A percentile compares a stretch with the other conserved stretches of the same genome.
Conservation (phyloP, 2,888 invertebrate species). For the Heliconius hortense region DNA sequence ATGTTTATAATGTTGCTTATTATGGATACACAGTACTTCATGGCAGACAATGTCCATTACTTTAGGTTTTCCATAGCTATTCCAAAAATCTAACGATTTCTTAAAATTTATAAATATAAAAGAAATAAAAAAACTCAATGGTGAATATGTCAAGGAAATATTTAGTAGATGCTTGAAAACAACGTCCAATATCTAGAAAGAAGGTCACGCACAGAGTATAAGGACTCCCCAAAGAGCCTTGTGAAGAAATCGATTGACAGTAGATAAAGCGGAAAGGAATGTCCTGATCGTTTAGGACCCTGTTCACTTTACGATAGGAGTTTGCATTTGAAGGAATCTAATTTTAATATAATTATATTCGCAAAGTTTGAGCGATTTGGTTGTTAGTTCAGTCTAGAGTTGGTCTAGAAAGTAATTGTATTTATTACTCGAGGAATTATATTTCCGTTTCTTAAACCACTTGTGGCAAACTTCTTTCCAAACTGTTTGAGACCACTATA, state of each 20-base stretch:
- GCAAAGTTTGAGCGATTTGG: background rate
- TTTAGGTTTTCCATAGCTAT: no score
- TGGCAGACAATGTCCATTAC: no score
- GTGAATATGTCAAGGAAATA: background rate
- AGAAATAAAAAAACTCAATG: background rate
- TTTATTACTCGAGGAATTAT: background rate
- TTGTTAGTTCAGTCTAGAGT: background rate
- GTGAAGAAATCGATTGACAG: conserved; percentile 3
- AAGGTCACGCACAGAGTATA: background rate
- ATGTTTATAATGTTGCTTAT: no score
- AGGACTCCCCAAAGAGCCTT: conserved; percentile 4
- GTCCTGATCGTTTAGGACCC: background rate
- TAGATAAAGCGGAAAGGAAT: background rate
- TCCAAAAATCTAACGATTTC: background rate
- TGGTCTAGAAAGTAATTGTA: background rate
- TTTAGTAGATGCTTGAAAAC: background rate
- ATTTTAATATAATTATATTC: background rate
- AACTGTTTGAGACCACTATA: no score
- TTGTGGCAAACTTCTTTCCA: no score
- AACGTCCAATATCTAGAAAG: background rate
- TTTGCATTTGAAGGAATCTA: background rate
- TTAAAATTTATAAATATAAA: background rate
- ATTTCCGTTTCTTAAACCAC: background rate
- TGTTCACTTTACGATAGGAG: background rate
- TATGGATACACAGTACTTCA: no score